Evolutionary conservation across 2,888 invertebrate genomes (phyloP).

Genomic region (Agrochola circellaris): DNA sequence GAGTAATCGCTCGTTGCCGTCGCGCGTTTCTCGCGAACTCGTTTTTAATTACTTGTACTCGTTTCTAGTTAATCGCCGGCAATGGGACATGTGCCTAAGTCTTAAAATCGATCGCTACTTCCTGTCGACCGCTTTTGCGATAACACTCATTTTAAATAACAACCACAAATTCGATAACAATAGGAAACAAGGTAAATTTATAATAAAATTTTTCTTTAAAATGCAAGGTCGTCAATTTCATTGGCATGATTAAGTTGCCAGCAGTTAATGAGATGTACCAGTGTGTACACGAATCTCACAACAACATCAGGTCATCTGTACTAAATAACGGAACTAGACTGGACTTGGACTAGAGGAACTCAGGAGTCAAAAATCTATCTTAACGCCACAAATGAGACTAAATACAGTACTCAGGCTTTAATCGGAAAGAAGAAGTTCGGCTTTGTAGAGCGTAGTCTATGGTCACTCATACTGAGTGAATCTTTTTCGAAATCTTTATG

Average conservation of each 20-base stretch:
- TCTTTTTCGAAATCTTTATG: not conserved
- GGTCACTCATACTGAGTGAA: not conserved
- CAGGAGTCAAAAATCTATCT: not conserved
- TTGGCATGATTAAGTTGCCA: not conserved
- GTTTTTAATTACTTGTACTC: too few species aligned
- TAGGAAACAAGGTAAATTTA: slow-evolving; percentile 4
- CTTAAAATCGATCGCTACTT: slow-evolving; percentile 12
- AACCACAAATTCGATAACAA: slow-evolving; percentile 8
- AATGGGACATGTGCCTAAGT: not conserved
- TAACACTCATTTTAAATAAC: slow-evolving; percentile 18
- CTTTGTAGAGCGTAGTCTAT: not conserved
- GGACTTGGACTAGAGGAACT: not conserved
- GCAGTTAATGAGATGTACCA: not conserved
- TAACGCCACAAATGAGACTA: not conserved
- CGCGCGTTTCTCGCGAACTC: too few species aligned
- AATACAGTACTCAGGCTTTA: not conserved
- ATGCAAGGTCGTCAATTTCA: not conserved
- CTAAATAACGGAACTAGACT: not conserved
- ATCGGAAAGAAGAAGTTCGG: not conserved
- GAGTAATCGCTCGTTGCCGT: too few species aligned
- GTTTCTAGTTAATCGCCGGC: not conserved
- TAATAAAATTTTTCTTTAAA: slow-evolving; percentile 5
- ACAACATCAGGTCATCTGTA: not conserved
- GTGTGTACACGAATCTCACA: not conserved
- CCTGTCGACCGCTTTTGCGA: slow-evolving; percentile 1